Evolutionary conservation across 2,113 vertebrate genomes (phyloP), one percentile per base, ranked within the genome.

Genomic region (Pollachius pollachius): DNA sequence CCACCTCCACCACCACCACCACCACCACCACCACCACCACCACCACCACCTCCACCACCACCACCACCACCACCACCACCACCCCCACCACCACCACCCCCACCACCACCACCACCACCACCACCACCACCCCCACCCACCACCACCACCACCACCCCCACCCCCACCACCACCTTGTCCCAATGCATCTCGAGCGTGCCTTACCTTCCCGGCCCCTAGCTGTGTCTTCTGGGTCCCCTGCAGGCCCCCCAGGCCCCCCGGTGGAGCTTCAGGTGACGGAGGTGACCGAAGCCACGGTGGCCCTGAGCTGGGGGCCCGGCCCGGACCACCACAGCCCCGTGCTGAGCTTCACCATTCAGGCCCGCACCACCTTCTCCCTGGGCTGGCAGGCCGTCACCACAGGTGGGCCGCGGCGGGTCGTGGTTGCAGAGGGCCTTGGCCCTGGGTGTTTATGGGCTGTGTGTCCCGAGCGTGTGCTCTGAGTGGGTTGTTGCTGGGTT

Each of bases 381-480:
- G 97, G 97, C 69, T 99, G 97, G 97, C 96, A 99, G 77, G 95
- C 92, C 0, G 93, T 96, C 18, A 95, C 90, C 83, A 97, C 96
- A 78, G 95, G 97, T 98, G 89, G 5, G 77, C 61, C 54, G 48
- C 11, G 70, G 70, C n/a, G n/a, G n/a, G n/a, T n/a, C n/a, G n/a
- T n/a, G n/a, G n/a, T n/a, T n/a, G n/a, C n/a, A n/a, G n/a, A n/a
- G n/a, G n/a, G n/a, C n/a, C n/a, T n/a, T 70, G 27, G 64, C 16
- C 3, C 67, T 23, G 37, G 58, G 27, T 27, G 52, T 56, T 78
- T n/a, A n/a, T n/a, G n/a, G n/a, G n/a, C n/a, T n/a, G n/a, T n/a
- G n/a, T n/a, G n/a, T n/a, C n/a, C n/a, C n/a, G n/a, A n/a, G n/a
- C n/a, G 34, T 37, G 34, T 37, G 3, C 4, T 48, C 41, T 48